Evolutionary conservation across 2,888 invertebrate species (phyloP), one percentile per base, ranked within the genome.

Genomic region (Serrognathus titanus): DNA sequence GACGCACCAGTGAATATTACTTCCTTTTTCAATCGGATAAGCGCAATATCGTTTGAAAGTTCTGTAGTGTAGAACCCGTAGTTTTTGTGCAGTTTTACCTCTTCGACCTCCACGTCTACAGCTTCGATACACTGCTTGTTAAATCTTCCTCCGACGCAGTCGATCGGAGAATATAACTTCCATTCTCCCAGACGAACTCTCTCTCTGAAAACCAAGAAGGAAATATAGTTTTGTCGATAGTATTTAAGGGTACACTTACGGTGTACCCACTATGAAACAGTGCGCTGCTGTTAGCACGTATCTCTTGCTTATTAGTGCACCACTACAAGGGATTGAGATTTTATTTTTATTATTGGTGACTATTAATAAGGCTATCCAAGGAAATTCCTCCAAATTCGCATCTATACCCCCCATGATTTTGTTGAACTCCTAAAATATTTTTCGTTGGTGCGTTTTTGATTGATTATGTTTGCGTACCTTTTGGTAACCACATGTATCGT

Each of bases 261-360:
- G 75, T 50, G 57, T 72, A 47, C 79, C 80, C 11, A 67, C 57
- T 63, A 62, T 65, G 0, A 82, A 77, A 63, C 84, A 84, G 69
- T 83, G 83, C 0, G 77, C 82, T 1, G 83, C 83, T 1, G 84
- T 83, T 6, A 83, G 60, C 1, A 83, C 79, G 63, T 83, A 83
- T 71, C 71, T 72, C 0, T 72, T 69, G 59, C 79, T 83, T 63
- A 85, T 83, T 1, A 84, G 75, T 3, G 78, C 73, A 3, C 81
- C 83, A 0, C 81, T 82, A 63, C 84, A 83, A 1, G 76, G 64
- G 24, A 77, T 70, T 12, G 24, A 31, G 7, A 31, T 0, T 31
- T 31, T 31, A 20, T 48, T 35, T 20, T 61, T 53, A 9, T 52
- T 12, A 39, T 51, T 53, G 16, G 60, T 55, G 47, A 80, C 51